Conservation (phyloP, 2,113 vertebrate genomes). For the Oxygymnocypris stewartii region DNA sequence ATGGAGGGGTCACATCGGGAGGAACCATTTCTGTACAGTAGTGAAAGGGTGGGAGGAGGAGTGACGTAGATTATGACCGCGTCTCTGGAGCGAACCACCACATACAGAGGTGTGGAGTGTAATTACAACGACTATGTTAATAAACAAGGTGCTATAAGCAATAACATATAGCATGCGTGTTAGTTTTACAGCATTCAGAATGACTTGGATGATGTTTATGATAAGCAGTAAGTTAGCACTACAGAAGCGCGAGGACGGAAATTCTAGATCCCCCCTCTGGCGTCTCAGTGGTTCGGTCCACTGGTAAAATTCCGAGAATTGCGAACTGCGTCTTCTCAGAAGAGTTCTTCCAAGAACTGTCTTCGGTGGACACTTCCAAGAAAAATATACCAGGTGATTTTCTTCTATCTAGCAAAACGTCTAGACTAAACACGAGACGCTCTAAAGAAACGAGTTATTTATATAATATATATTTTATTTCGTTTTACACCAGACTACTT, state of each 20-base stretch:
- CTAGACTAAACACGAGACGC: constrained; percentile 73
- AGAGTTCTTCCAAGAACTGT: constrained; percentile 97
- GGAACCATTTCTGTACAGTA: neutral
- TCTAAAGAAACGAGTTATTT: constrained; percentile 45
- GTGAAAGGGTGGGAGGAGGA: neutral
- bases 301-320: constrained; percentile 99
- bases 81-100: constrained; percentile 61
- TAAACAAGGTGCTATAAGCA: neutral
- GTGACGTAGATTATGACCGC: constrained; percentile 65
- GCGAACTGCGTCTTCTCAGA: constrained; percentile 93
- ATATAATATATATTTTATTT: neutral
- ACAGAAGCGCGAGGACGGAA: too few relatives aligned
- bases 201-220: neutral
- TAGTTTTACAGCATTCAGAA: too few relatives aligned
- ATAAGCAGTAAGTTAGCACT: too few relatives aligned
- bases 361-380: constrained; percentile 96
- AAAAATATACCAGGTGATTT: constrained; percentile 97
- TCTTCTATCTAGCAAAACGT: constrained; percentile 66
- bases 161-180: too few relatives aligned
- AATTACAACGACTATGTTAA: neutral
- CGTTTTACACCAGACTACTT: constrained; percentile 10
- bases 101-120: neutral
- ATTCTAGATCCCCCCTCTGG: constrained; percentile 66
- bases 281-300: constrained; percentile 75
- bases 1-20: neutral